Conservation (phyloP, 1,140 invertebrate species). For the Dinoponera quadriceps region DNA sequence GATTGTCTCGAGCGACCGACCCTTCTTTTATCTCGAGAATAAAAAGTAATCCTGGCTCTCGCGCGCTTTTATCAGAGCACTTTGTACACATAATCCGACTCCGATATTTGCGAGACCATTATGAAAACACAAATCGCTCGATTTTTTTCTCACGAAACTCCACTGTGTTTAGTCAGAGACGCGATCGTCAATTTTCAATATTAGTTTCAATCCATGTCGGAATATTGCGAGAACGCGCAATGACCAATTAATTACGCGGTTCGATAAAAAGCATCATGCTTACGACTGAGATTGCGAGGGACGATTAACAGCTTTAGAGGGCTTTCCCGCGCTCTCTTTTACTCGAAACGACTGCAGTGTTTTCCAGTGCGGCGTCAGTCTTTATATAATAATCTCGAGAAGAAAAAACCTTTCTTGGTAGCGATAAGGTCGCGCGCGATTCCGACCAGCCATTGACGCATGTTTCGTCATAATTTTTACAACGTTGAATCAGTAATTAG, state of each 20-base stretch:
- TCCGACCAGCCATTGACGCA: slow-evolving; percentile 50
- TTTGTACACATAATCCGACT: slow-evolving; percentile 51
- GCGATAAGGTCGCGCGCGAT: slow-evolving; percentile 28
- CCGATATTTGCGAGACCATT: slow-evolving; percentile 63
- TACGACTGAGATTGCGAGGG: slow-evolving; percentile 9
- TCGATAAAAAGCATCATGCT: background rate
- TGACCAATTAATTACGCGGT: slow-evolving; percentile 7
- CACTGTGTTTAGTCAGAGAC: background rate
- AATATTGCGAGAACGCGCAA: background rate
- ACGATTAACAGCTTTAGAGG: slow-evolving; percentile 20
- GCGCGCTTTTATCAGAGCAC: slow-evolving; percentile 55
- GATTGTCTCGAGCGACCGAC: slow-evolving; percentile 70
- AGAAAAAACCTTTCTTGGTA: slow-evolving; percentile 1
- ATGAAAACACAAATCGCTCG: slow-evolving; percentile 48
- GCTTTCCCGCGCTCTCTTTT: slow-evolving; percentile 10
- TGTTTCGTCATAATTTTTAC: slow-evolving; percentile 37
- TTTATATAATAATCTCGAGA: slow-evolving; percentile 66
- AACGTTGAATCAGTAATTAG: slow-evolving; percentile 14
- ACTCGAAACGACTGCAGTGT: slow-evolving; percentile 18
- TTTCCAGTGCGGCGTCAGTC: background rate
- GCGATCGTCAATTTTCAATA: background rate
- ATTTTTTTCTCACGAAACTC: slow-evolving; percentile 1
- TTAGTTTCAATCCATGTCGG: background rate
- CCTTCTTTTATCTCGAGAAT: slow-evolving; percentile 68
- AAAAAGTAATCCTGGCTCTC: slow-evolving; percentile 69